A percentile compares a stretch with the other conserved stretches of the same genome.
Evolutionary conservation across 2,797 vertebrate species (phyloP).

Genomic region (Muraenolepis orangiensis): DNA sequence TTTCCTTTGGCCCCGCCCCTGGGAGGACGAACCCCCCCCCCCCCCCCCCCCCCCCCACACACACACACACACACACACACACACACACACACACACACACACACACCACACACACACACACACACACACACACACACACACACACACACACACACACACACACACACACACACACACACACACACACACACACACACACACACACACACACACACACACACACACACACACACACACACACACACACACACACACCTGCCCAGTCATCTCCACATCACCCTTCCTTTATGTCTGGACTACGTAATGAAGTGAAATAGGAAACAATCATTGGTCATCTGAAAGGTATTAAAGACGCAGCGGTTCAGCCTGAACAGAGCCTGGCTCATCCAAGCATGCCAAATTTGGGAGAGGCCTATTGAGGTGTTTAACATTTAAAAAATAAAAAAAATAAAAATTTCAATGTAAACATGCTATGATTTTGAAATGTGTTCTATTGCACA

Average conservation of each 20-base stretch:
- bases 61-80: too few species aligned
- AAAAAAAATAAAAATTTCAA: background rate
- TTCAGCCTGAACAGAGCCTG: background rate
- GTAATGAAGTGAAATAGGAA: slow-evolving; percentile 57
- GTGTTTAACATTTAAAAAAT: too few species aligned
- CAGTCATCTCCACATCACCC: slow-evolving; percentile 16
- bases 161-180: too few species aligned
- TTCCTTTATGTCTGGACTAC: slow-evolving; percentile 56
- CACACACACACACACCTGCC: too few species aligned
- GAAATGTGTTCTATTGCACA: background rate
- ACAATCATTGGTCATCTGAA: slow-evolving; percentile 53
- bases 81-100: too few species aligned
- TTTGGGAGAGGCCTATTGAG: background rate
- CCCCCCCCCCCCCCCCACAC: background rate
- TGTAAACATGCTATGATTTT: background rate
- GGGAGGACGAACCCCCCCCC: slow-evolving; percentile 39
- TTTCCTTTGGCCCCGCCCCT: slow-evolving; percentile 47
- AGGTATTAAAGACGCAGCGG: slow-evolving; percentile 52
- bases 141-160: too few species aligned
- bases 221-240: too few species aligned
- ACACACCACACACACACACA: too few species aligned
- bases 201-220: too few species aligned
- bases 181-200: too few species aligned
- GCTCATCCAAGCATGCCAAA: background rate
- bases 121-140: too few species aligned